These are phyloP conservation scores for Elysia crispata DNA, from an alignment of 2,888 invertebrate genomes.

Conservation along the genomic window DNA sequence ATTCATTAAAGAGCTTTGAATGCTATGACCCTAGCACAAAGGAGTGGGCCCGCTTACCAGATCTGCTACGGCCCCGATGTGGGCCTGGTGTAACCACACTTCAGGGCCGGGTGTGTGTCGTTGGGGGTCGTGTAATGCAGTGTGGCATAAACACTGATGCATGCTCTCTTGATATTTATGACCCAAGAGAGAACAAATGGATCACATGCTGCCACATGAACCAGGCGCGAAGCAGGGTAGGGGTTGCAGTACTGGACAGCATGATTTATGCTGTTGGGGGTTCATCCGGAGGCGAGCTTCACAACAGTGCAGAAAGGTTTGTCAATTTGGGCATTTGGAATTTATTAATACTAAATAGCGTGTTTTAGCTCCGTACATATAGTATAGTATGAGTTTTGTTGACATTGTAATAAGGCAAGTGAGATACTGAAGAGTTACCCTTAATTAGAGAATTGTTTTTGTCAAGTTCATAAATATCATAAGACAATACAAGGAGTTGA, in stretches of 20 bases:
- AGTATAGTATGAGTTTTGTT: too few relatives aligned
- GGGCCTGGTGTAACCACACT: slow-evolving; percentile 80
- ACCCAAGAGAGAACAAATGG: slow-evolving; percentile 91
- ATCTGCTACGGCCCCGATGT: slow-evolving; percentile 91
- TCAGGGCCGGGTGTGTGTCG: slow-evolving; percentile 89
- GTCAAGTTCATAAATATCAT: too few relatives aligned
- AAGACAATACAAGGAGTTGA: too few relatives aligned
- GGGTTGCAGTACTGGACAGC: slow-evolving; percentile 95
- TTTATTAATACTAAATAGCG: too few relatives aligned
- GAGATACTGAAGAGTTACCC: too few relatives aligned
- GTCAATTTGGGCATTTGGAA: not conserved
- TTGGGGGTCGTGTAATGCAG: slow-evolving; percentile 95
- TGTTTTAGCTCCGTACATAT: too few relatives aligned
- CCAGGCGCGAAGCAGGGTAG: slow-evolving; percentile 90
- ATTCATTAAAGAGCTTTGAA: slow-evolving; percentile 91
- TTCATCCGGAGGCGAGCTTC: slow-evolving; percentile 90
- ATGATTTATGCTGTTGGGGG: slow-evolving; percentile 94
- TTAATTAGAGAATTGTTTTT: too few relatives aligned
- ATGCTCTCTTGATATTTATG: slow-evolving; percentile 86
- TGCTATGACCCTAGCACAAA: slow-evolving; percentile 93
- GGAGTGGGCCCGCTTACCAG: slow-evolving; percentile 89
- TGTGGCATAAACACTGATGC: slow-evolving; percentile 83
- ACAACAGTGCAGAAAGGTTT: slow-evolving; percentile 92
- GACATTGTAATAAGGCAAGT: too few relatives aligned
- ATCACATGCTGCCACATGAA: slow-evolving; percentile 88